phyloP scores from a whole-genome alignment of 1,140 invertebrate species.

The Lordiphosa stackelbergi region DNA sequence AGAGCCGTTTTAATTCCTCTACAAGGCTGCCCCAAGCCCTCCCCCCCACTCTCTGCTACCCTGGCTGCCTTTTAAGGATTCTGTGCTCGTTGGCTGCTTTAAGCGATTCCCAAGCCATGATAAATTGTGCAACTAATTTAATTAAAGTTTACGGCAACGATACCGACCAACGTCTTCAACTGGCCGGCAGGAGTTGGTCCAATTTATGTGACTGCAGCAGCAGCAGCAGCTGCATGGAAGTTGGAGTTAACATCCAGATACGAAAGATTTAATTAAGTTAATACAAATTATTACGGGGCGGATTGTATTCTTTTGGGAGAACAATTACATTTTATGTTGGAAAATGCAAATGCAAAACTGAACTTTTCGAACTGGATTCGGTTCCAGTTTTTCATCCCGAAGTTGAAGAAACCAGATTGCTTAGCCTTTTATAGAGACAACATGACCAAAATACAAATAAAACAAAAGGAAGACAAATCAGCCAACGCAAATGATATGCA shows the following conservation, averaged over 20 bases:
- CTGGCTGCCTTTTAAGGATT: constrained; percentile 33
- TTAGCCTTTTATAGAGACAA: constrained; percentile 9
- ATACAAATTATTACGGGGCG: constrained; percentile 6
- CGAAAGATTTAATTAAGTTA: constrained; percentile 12
- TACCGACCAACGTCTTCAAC: constrained; percentile 3
- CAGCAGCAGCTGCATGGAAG: not conserved
- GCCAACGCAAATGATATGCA: constrained; percentile 71
- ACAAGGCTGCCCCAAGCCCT: constrained; percentile 52
- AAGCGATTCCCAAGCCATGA: constrained; percentile 69
- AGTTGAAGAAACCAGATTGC: not conserved
- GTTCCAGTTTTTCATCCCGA: too few species aligned
- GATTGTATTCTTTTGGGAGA: not conserved
- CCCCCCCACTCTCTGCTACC: not conserved
- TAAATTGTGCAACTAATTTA: constrained; percentile 72
- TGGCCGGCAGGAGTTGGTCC: not conserved
- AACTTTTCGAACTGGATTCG: not conserved
- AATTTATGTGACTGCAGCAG: constrained; percentile 2
- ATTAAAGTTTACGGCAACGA: constrained; percentile 66
- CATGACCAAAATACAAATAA: constrained; percentile 37
- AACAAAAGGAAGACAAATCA: constrained; percentile 10
- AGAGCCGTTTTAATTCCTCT: constrained; percentile 57
- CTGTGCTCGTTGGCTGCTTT: constrained; percentile 47
- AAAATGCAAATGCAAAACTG: not conserved
- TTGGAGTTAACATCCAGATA: not conserved
- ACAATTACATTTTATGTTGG: not conserved